Evolutionary conservation across 2,113 vertebrate species (phyloP), one percentile per base, ranked within the genome.

Genomic region (Suricata suricatta): DNA sequence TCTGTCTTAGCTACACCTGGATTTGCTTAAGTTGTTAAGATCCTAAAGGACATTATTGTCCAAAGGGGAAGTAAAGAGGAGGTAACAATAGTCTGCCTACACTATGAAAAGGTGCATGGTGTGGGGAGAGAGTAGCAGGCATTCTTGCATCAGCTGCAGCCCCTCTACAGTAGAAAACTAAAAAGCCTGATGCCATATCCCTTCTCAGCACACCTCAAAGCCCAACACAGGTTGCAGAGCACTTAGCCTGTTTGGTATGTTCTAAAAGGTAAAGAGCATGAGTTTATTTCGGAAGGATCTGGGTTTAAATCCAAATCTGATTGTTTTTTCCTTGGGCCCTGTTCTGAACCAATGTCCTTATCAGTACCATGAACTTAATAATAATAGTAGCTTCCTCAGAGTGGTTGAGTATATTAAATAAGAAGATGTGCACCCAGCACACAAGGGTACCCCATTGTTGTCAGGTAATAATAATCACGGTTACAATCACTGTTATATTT

Each of bases 21-120:
- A 27, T 93, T 90, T 88, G 54, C n/a, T 94, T 81, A 88, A 25
- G 66, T 77, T 89, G 69, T 66, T 89, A n/a, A 76, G 12, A 77
- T 86, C 5, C 25, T 44, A 93, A 83, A 83, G 23, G 27, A 12
- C 8, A 31, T 54, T 90, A 52, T 72, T 90, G 93, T 86, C 85
- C 41, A 95, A 69, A 82, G 2, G 2, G 5, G 16, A 69, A 71
- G 33, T 38, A 64, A 86, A 72, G 27, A 79, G n/a, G 57, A 86
- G 35, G 27, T 50, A 80, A 64, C 50, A 68, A 35, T 33, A 60
- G 12, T 85, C n/a, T 64, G n/a, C 13, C 33, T 29, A n/a, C 8
- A 8, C 23, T 25, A 15, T 5, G 60, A 50, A 71, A 89, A 86
- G 19, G 25, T 64, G 29, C 31, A 14, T 23, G 25, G 12, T 23